Evolutionary conservation across 2,113 vertebrate genomes (phyloP).

Genomic region (Columbina picui): DNA sequence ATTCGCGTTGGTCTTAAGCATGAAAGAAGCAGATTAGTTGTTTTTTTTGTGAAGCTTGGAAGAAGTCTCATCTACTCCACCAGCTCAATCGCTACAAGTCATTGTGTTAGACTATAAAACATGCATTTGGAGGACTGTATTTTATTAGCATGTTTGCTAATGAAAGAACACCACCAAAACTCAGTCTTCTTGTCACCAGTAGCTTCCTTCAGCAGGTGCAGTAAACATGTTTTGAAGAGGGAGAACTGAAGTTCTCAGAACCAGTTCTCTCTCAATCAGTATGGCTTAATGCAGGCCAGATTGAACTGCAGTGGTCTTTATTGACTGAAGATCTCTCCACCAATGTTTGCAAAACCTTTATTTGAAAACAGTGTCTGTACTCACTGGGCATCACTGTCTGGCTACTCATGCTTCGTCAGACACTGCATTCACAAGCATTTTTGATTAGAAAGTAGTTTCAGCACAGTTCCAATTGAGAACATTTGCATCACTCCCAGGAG

Average conservation of each 20-base stretch:
- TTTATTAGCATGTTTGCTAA: neutral
- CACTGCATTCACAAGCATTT: neutral
- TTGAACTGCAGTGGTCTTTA: neutral
- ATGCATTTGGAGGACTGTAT: neutral
- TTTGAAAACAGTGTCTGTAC: neutral
- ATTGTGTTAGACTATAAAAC: neutral
- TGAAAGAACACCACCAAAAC: neutral
- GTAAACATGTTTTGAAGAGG: neutral
- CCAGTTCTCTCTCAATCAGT: neutral
- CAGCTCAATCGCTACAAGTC: neutral
- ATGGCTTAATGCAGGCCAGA: neutral
- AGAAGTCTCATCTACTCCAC: neutral
- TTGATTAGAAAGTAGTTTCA: conserved; percentile 11
- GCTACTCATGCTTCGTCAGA: neutral
- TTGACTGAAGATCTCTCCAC: neutral
- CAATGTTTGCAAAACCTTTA: neutral
- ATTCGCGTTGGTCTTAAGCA: neutral
- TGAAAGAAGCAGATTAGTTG: neutral
- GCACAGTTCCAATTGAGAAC: neutral
- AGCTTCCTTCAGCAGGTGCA: neutral
- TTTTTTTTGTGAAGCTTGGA: neutral
- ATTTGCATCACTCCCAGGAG: conserved; percentile 3
- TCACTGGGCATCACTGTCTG: neutral
- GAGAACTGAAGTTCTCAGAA: neutral
- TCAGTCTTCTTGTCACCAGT: neutral